A percentile compares a stretch with the other conserved stretches of the same genome.
Evolutionary conservation across 2,113 vertebrate species (phyloP).

Genomic region (Lonchura striata): DNA sequence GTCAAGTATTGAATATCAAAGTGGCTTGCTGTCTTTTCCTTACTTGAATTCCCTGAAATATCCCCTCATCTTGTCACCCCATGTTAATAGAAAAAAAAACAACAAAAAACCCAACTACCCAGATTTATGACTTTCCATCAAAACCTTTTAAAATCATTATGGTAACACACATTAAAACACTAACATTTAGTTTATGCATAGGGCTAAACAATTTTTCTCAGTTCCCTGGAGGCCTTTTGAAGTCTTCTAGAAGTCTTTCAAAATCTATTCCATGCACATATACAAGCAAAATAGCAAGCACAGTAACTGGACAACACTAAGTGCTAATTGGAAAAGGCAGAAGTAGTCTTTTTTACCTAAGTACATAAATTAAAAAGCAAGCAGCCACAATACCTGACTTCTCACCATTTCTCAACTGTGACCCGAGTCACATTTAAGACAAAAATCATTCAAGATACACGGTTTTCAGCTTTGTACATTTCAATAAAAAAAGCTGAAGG

Average conservation of each 20-base stretch:
- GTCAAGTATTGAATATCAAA: slow-evolving; percentile 20
- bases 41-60: not conserved
- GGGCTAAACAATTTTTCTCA: not conserved
- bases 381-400: not conserved
- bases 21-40: not conserved
- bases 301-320: not conserved
- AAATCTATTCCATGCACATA: not conserved
- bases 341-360: not conserved
- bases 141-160: not conserved
- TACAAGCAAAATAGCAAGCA: not conserved
- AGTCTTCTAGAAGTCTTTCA: not conserved
- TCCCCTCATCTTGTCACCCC: not conserved
- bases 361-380: not conserved
- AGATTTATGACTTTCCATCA: not conserved
- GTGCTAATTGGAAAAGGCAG: not conserved
- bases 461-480: not conserved
- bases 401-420: not conserved
- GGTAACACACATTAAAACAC: not conserved
- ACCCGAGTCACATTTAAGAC: not conserved
- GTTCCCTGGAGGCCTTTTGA: not conserved
- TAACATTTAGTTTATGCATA: not conserved
- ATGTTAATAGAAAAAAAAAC: not conserved
- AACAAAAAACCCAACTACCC: not conserved
- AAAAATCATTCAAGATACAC: not conserved
- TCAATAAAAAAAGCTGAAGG: not conserved